Evolutionary conservation across 2,797 vertebrate species (phyloP).

Genomic region (Acanthis flammea): DNA sequence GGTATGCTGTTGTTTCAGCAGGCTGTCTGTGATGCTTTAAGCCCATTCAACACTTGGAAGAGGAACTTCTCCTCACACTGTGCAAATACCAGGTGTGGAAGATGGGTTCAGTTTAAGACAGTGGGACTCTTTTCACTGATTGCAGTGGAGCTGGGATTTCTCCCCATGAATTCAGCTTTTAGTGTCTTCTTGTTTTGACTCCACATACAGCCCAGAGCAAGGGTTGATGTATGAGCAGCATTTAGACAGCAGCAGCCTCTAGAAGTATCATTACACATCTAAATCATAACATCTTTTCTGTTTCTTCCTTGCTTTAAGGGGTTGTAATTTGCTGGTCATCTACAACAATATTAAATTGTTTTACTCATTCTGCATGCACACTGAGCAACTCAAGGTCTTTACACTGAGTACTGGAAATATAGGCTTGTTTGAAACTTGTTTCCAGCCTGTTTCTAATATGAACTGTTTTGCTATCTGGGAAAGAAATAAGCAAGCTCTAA

Average conservation of each 20-base stretch:
- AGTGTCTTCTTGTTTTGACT: background rate
- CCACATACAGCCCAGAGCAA: background rate
- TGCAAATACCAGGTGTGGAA: background rate
- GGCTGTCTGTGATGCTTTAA: background rate
- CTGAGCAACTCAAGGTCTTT: background rate
- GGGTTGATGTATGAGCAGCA: background rate
- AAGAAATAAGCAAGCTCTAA: background rate
- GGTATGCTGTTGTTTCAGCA: background rate
- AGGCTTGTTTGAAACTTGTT: background rate
- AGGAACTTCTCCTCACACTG: background rate
- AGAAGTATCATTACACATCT: background rate
- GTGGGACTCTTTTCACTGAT: background rate
- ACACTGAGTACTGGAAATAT: background rate
- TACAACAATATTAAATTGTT: background rate
- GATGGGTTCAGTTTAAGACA: background rate
- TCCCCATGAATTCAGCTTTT: background rate
- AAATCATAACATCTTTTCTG: background rate
- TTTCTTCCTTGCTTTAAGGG: background rate
- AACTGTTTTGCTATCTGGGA: fast-evolving
- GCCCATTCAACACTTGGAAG: background rate
- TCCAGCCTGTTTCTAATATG: background rate
- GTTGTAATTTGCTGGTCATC: background rate
- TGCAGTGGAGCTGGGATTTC: background rate
- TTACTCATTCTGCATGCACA: background rate
- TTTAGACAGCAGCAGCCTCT: background rate